These are phyloP conservation scores for Pseudochromis fuscus DNA, from an alignment of 2,797 vertebrate species.

Conservation along the genomic window DNA sequence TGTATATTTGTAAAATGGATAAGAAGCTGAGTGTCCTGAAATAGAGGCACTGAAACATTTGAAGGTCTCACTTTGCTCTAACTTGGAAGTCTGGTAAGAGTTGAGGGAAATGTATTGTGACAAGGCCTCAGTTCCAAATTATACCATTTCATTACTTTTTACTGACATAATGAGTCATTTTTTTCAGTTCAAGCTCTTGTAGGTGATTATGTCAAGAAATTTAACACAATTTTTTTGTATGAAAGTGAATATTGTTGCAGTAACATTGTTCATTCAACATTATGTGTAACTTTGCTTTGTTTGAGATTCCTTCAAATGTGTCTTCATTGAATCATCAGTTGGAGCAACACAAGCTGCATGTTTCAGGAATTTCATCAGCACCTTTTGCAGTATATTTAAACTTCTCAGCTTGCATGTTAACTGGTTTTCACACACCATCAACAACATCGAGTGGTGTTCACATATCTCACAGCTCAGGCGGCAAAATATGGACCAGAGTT, in stretches of 20 bases:
- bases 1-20: background rate
- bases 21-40: background rate
- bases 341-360: background rate
- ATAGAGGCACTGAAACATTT: too few relatives aligned
- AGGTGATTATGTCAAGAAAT: background rate
- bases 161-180: background rate
- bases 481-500: too few relatives aligned
- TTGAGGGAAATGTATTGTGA: background rate
- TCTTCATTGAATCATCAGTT: background rate
- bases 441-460: background rate
- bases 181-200: background rate
- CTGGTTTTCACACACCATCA: conserved; percentile 5
- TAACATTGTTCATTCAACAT: background rate
- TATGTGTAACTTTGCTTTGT: background rate
- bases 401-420: conserved; percentile 19
- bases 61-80: too few relatives aligned
- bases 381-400: conserved; percentile 7
- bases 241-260: background rate
- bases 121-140: background rate
- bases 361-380: conserved; percentile 13
- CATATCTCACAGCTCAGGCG: conserved; percentile 4
- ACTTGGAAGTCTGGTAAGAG: too few relatives aligned
- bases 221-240: background rate
- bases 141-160: background rate
- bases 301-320: background rate